Evolutionary conservation across 2,888 invertebrate genomes (phyloP).

Genomic region (Yponomeuta evonymella): DNA sequence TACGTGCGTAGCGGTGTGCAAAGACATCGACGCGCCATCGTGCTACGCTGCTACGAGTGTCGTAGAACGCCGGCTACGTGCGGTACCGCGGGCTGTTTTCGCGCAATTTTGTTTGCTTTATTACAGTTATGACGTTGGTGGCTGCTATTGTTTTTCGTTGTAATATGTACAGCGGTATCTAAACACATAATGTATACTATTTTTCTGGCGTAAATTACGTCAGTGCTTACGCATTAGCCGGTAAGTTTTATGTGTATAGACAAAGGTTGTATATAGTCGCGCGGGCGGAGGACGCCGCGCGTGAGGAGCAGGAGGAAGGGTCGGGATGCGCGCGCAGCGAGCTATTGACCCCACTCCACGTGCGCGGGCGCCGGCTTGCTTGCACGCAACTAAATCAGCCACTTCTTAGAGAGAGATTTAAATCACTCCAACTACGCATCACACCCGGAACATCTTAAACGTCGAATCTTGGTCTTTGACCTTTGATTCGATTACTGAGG

Average conservation of each 20-base stretch:
- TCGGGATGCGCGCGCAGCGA: conserved; percentile 36
- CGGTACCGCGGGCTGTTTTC: background rate
- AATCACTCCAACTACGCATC: conserved; percentile 2
- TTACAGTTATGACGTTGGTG: background rate
- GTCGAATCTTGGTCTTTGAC: background rate
- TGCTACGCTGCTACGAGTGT: conserved; percentile 9
- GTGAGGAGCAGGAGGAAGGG: conserved; percentile 2
- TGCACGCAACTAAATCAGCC: conserved; percentile 21
- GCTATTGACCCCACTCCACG: conserved; percentile 60
- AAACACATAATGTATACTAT: background rate
- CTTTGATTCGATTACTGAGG: background rate
- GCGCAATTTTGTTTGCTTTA: background rate
- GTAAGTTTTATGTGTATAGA: conserved; percentile 16
- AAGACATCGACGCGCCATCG: background rate
- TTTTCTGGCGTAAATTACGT: background rate
- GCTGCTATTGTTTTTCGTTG: background rate
- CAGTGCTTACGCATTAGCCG: background rate
- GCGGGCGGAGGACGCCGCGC: background rate
- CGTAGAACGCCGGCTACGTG: conserved; percentile 7
- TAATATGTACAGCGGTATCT: background rate
- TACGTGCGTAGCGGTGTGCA: conserved; percentile 2
- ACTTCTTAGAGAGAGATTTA: conserved; percentile 3
- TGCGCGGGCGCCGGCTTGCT: conserved; percentile 30
- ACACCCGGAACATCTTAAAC: background rate
- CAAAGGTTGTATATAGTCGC: conserved; percentile 21